Evolutionary conservation across 2,113 vertebrate species (phyloP).

Genomic region (Syngnathoides biaculeatus): DNA sequence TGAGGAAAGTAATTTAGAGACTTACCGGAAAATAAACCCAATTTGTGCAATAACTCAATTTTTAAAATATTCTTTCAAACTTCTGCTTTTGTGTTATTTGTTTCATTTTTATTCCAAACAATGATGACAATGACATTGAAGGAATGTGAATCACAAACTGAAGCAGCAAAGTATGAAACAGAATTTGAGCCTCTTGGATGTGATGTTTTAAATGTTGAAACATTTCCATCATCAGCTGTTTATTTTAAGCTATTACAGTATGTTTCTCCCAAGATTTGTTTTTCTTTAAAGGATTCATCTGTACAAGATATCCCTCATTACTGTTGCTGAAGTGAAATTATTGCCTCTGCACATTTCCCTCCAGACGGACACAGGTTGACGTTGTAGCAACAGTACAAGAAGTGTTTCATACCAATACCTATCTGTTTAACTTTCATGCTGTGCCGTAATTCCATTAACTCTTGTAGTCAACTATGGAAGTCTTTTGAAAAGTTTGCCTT

Average conservation of each 20-base stretch:
- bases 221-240: constrained; percentile 14
- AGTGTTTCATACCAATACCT: constrained; percentile 7
- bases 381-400: constrained; percentile 1
- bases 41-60: too few species aligned
- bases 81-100: too few species aligned
- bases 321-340: constrained; percentile 29
- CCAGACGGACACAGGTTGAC: background rate
- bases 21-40: too few species aligned
- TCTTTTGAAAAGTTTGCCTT: constrained; percentile 11
- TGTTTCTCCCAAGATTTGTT: background rate
- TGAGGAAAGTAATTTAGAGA: too few species aligned
- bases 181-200: background rate
- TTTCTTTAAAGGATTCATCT: constrained; percentile 2
- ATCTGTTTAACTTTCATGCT: constrained; percentile 19
- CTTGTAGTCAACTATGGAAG: constrained; percentile 12
- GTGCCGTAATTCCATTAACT: constrained; percentile 16
- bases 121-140: background rate
- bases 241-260: constrained; percentile 25
- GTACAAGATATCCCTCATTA: constrained; percentile 1
- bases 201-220: background rate
- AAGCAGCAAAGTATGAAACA: background rate
- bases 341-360: constrained; percentile 16
- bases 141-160: background rate
- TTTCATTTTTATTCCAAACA: too few species aligned
- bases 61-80: too few species aligned